These are phyloP conservation scores for Ostrea edulis DNA, from an alignment of 1,140 invertebrate genomes.

Conservation along the genomic window DNA sequence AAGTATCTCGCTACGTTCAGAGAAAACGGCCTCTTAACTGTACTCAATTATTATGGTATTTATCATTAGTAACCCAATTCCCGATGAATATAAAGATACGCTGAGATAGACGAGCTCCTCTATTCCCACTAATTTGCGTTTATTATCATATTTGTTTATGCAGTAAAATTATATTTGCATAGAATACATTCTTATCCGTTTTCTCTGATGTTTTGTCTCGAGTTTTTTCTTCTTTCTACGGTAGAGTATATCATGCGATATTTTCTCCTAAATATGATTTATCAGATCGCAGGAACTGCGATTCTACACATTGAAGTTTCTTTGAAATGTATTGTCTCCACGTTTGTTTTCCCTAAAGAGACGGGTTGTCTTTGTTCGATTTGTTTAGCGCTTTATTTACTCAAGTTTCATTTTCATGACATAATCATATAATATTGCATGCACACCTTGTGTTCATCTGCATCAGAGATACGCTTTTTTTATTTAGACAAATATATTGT, in stretches of 20 bases:
- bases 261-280: neutral
- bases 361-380: too few relatives aligned
- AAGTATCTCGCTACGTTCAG: neutral
- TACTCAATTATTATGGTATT: slow-evolving; percentile 43
- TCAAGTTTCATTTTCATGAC: too few relatives aligned
- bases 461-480: neutral
- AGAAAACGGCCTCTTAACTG: slow-evolving; percentile 21
- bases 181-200: slow-evolving; percentile 31
- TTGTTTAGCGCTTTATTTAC: too few relatives aligned
- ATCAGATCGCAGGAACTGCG: neutral
- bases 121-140: neutral
- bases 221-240: neutral
- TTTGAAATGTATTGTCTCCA: too few relatives aligned
- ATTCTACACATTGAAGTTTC: neutral
- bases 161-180: slow-evolving; percentile 44
- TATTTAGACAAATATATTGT: neutral
- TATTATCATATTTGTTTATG: slow-evolving; percentile 45
- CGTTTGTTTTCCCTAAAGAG: too few relatives aligned
- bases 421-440: too few relatives aligned
- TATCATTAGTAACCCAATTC: slow-evolving; percentile 41
- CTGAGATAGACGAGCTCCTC: neutral
- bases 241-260: neutral
- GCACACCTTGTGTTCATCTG: neutral
- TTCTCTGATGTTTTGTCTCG: slow-evolving; percentile 27
- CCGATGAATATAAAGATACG: slow-evolving; percentile 33